Base-by-base conservation (phyloP, 2,797 vertebrate genomes). In the Bufotes viridis region DNA sequence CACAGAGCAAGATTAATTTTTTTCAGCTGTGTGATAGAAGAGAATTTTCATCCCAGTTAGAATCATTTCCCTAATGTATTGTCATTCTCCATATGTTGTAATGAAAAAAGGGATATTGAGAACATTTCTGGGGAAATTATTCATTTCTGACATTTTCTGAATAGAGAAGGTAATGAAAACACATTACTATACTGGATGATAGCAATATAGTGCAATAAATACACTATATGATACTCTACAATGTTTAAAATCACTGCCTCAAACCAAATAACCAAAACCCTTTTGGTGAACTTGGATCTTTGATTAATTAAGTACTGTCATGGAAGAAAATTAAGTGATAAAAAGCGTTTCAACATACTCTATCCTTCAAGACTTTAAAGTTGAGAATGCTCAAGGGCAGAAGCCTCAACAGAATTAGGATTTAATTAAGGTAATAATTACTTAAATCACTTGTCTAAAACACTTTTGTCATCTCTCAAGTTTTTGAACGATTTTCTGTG, bases 21-120 rank as follows among this genome's bases (percentile, higher is more conserved):
- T 82, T 65, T 67, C 63, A 86, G 76, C 85, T 82, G 60, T 83
- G 72, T 87, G 86, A 82, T 87, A 87, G 86, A 79, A 72, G 53
- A 65, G 61, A 55, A 76, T 65, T 61, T 87, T 87, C 72, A 69
- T 86, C 65, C 76, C 26, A 69, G 85, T 79, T 24, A 78, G 60
- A 87, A 78, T 82, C n/a, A 87, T 82, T 82, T 87, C 70, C 86
- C 80, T 87, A 87, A 78, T 87, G 80, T 83, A 75, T 87, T 87
- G 86, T 87, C 70, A 78, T 87, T 87, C 86, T 82, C 86, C 70
- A 87, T 87, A 87, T 87, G 80, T 87, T 82, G 72, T 82, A 82
- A 82, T 82, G 57, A 26, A 75, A 87, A n/a, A 87, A 24, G 34
- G 58, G 74, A 78, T 65, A 85, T 85, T 85, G 83, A 76, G 83